phyloP scores from a whole-genome alignment of 1,140 invertebrate genomes.

The Drosophila sucinea region DNA sequence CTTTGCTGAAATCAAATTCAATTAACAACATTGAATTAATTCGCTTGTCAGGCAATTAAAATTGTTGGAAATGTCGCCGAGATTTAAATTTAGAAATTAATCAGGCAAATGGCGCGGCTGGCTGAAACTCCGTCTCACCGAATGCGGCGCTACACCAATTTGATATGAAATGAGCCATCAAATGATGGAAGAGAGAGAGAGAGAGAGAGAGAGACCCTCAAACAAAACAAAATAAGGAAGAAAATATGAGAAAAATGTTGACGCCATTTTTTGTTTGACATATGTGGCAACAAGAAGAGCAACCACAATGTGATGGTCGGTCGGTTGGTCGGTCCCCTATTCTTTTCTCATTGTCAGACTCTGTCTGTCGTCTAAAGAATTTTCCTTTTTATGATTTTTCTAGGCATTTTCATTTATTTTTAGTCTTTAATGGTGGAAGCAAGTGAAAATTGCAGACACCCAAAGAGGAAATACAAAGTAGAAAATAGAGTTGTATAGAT shows the following conservation, averaged over 20 bases:
- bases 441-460: constrained; percentile 63
- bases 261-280: constrained; percentile 62
- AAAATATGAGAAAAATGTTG: constrained; percentile 45
- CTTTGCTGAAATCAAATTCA: constrained; percentile 76
- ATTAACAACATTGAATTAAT: constrained; percentile 83
- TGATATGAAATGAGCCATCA: constrained; percentile 70
- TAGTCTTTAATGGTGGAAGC: constrained; percentile 39
- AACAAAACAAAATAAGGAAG: not conserved
- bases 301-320: constrained; percentile 28
- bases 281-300: constrained; percentile 63
- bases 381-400: constrained; percentile 57
- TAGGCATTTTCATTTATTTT: constrained; percentile 66
- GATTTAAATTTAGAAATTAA: constrained; percentile 80
- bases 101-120: constrained; percentile 59
- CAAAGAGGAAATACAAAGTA: constrained; percentile 22
- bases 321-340: constrained; percentile 3
- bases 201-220: not conserved
- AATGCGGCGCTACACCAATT: constrained; percentile 46
- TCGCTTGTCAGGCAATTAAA: constrained; percentile 82
- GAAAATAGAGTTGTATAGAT: constrained; percentile 64
- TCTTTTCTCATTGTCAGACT: constrained; percentile 22
- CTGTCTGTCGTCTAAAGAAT: not conserved
- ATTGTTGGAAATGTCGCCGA: constrained; percentile 75
- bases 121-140: not conserved
- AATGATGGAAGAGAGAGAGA: constrained; percentile 35